phyloP scores from a whole-genome alignment of 2,888 invertebrate species.

The Lasioglossum oenotherae region DNA sequence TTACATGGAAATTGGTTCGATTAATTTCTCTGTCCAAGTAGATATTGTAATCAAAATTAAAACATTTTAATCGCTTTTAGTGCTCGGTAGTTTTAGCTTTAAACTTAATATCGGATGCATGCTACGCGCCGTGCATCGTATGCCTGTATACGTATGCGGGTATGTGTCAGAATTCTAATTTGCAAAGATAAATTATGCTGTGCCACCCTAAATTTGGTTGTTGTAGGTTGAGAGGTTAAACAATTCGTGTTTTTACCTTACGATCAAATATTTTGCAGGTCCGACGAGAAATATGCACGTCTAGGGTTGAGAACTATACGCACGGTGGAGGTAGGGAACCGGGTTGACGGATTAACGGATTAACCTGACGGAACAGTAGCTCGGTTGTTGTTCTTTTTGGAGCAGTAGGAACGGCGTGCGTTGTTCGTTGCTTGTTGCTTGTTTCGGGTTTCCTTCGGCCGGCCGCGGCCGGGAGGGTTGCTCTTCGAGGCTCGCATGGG shows the following conservation, averaged over 20 bases:
- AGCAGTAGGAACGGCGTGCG: not conserved
- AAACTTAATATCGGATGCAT: too few relatives aligned
- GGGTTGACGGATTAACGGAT: not conserved
- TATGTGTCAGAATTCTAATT: not conserved
- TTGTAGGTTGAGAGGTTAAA: not conserved
- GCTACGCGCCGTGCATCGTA: too few relatives aligned
- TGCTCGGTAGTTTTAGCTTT: too few relatives aligned
- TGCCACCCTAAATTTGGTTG: not conserved
- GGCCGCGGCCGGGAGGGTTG: conserved; percentile 18
- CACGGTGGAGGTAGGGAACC: not conserved
- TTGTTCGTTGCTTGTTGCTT: too few relatives aligned
- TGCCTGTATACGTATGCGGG: too few relatives aligned
- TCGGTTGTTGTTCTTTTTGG: not conserved
- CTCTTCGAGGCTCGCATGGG: conserved; percentile 50
- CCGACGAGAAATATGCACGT: not conserved
- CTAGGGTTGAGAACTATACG: not conserved
- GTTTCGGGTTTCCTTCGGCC: not conserved
- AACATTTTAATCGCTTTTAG: too few relatives aligned
- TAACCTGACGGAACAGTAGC: not conserved
- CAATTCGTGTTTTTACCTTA: not conserved
- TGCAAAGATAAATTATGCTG: not conserved
- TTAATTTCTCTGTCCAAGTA: too few relatives aligned
- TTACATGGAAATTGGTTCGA: too few relatives aligned
- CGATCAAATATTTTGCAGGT: not conserved
- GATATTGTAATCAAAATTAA: too few relatives aligned